A percentile compares a stretch with the other conserved stretches of the same genome.
phyloP scores from a whole-genome alignment of 2,797 vertebrate genomes.

The Pipistrellus pipistrellus region DNA sequence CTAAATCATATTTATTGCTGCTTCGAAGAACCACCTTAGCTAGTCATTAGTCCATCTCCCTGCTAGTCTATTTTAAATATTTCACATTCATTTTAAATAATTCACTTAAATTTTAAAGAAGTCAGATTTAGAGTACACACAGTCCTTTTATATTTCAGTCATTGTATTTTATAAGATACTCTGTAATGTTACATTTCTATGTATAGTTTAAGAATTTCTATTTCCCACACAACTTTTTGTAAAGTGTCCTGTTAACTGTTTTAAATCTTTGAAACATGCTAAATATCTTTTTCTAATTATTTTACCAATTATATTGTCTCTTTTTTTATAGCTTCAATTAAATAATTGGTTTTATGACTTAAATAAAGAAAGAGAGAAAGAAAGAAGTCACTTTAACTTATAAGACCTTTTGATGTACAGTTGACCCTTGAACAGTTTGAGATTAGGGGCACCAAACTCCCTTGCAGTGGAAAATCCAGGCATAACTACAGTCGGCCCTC shows the following conservation, averaged over 20 bases:
- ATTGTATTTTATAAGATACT: slow-evolving; percentile 88
- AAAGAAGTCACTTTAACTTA: not conserved
- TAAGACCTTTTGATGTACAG: not conserved
- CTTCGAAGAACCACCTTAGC: slow-evolving; percentile 26
- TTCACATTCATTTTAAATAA: not conserved
- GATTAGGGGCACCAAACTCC: not conserved
- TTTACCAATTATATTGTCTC: slow-evolving; percentile 88
- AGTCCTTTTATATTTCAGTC: slow-evolving; percentile 88
- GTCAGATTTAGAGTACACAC: slow-evolving; percentile 82
- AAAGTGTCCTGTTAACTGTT: slow-evolving; percentile 88
- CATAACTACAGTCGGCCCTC: not conserved
- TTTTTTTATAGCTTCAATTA: slow-evolving; percentile 91
- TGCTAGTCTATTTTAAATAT: not conserved
- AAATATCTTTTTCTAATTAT: slow-evolving; percentile 87
- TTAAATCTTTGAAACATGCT: slow-evolving; percentile 87
- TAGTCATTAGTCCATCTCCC: not conserved
- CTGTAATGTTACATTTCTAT: slow-evolving; percentile 89
- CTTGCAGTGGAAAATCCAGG: not conserved
- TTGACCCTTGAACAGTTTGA: not conserved
- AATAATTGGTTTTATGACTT: slow-evolving; percentile 87
- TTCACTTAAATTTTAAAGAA: not conserved
- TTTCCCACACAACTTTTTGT: slow-evolving; percentile 86
- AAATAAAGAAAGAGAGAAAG: not conserved
- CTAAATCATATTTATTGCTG: slow-evolving; percentile 20
- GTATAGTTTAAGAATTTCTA: slow-evolving; percentile 86